These are phyloP conservation scores for Selenia dentaria DNA, from an alignment of 2,888 invertebrate genomes.

Conservation along the genomic window DNA sequence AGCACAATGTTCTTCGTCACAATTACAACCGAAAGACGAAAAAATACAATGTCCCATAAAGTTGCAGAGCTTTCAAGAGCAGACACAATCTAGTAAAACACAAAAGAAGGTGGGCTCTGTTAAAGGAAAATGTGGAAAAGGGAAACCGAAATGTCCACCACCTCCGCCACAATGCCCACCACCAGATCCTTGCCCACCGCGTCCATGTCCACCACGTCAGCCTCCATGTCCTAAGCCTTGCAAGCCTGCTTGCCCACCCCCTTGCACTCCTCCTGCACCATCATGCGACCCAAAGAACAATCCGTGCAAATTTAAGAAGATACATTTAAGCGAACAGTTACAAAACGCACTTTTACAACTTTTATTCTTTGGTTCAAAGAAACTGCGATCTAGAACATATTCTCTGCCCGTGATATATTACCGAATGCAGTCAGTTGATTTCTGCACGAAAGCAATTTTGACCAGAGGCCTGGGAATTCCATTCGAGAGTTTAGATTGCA, in stretches of 20 bases:
- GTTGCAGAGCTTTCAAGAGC: constrained; percentile 47
- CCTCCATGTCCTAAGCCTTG: constrained; percentile 38
- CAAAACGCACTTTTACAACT: not conserved
- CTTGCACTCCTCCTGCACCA: constrained; percentile 12
- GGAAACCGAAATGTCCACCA: constrained; percentile 37
- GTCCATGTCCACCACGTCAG: constrained; percentile 27
- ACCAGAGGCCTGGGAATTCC: too few species aligned
- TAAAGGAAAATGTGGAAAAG: constrained; percentile 35
- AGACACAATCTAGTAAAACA: constrained; percentile 29
- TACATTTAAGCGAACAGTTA: not conserved
- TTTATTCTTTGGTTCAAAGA: not conserved
- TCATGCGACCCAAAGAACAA: not conserved
- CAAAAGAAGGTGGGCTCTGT: constrained; percentile 26
- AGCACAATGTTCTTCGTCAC: not conserved
- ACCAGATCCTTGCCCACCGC: constrained; percentile 30
- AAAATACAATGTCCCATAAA: constrained; percentile 46
- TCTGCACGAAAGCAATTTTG: not conserved
- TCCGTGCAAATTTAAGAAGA: not conserved
- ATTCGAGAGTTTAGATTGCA: too few species aligned
- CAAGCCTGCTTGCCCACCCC: constrained; percentile 9
- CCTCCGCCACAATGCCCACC: constrained; percentile 38
- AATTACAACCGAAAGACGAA: not conserved
- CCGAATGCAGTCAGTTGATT: not conserved
- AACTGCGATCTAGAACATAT: not conserved
- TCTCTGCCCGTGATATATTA: not conserved